phyloP scores from a whole-genome alignment of 64 coral and sea anemone species.

The Montipora capricornis region DNA sequence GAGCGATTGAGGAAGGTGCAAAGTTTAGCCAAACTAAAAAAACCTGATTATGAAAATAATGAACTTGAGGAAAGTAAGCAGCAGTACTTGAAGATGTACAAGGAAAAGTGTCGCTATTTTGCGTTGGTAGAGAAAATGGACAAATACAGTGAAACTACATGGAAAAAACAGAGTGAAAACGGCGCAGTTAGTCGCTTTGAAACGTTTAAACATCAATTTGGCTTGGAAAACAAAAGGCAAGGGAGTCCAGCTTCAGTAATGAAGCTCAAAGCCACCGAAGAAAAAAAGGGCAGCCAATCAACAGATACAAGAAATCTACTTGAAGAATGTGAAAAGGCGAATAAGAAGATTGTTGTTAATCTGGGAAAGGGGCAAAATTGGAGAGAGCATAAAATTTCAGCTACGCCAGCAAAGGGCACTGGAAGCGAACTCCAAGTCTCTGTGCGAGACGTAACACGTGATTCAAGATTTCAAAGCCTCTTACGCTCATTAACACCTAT shows the following conservation, averaged over 20 bases:
- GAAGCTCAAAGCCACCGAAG: neutral
- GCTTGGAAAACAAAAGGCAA: neutral
- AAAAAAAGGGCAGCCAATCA: neutral
- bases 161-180: neutral
- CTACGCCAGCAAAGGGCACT: neutral
- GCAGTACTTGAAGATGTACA: neutral
- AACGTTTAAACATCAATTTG: neutral
- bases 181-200: neutral
- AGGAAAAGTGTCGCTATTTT: neutral
- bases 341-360: neutral
- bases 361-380: neutral
- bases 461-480: constrained; percentile 38
- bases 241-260: neutral
- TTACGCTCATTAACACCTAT: constrained; percentile 9
- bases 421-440: neutral
- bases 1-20: neutral
- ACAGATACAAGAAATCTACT: neutral
- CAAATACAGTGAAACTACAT: neutral
- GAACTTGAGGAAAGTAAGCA: neutral
- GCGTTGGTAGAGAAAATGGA: neutral
- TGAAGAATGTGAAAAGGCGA: neutral
- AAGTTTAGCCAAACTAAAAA: neutral
- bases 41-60: neutral
- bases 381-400: neutral
- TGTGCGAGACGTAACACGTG: neutral